phyloP scores from a whole-genome alignment of 2,113 vertebrate species.

The Rhinoptilus africanus region DNA sequence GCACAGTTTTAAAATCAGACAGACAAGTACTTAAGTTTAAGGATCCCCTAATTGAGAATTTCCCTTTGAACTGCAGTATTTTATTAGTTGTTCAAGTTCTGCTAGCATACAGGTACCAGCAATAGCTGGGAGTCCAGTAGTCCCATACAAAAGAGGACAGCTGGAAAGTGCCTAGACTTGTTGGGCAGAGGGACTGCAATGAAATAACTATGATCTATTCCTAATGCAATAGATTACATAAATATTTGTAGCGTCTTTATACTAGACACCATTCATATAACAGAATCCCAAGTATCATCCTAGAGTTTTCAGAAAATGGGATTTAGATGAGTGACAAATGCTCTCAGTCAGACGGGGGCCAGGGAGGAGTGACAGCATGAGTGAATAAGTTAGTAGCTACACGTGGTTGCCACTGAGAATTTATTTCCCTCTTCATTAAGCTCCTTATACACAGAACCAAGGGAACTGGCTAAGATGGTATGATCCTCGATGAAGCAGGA shows the following conservation, averaged over 20 bases:
- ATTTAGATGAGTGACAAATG: background rate
- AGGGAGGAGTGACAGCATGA: background rate
- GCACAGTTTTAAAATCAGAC: background rate
- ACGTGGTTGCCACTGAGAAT: constrained; percentile 32
- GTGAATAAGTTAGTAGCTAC: constrained; percentile 6
- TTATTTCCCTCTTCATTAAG: constrained; percentile 57
- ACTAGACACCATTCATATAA: background rate
- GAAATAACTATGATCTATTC: background rate
- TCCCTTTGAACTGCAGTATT: background rate
- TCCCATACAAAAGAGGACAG: background rate
- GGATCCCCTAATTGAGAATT: background rate
- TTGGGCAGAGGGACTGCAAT: background rate
- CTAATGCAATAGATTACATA: background rate
- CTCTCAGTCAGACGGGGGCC: background rate
- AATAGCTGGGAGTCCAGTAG: background rate
- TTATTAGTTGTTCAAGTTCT: background rate
- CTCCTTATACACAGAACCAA: background rate
- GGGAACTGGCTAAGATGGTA: background rate
- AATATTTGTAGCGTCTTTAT: background rate
- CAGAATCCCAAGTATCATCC: background rate
- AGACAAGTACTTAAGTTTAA: background rate
- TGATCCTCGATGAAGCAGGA: constrained; percentile 41
- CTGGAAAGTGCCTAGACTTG: background rate
- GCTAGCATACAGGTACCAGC: background rate
- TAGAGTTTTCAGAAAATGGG: background rate